Percentiles rank a stretch among this genome's conserved stretches.
Conservation (phyloP, 2,888 invertebrate species). For the Nymphalis urticae region DNA sequence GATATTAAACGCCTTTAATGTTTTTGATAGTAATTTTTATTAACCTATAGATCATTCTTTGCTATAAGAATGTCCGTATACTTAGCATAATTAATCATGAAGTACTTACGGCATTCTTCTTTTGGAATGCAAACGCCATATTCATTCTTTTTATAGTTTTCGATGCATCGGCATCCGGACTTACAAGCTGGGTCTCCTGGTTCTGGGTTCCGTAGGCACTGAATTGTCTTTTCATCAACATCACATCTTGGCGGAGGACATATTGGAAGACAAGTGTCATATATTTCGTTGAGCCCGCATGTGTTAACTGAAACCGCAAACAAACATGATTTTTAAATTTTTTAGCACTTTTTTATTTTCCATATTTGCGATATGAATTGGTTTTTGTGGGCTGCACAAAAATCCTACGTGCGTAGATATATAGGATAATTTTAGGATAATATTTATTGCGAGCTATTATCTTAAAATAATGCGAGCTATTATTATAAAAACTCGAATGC, state of each 20-base stretch:
- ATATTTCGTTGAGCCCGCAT: slow-evolving; percentile 44
- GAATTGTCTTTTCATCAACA: slow-evolving; percentile 44
- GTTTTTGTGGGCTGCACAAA: too few relatives aligned
- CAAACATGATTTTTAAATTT: background rate
- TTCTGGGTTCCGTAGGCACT: slow-evolving; percentile 37
- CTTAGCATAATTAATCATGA: background rate
- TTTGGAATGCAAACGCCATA: slow-evolving; percentile 35
- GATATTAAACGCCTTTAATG: too few relatives aligned
- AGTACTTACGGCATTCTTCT: slow-evolving; percentile 33
- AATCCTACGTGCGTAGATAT: too few relatives aligned
- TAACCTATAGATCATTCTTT: too few relatives aligned
- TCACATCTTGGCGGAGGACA: slow-evolving; percentile 48
- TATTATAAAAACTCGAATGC: too few relatives aligned
- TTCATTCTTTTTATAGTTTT: slow-evolving; percentile 44
- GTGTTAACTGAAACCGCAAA: slow-evolving; percentile 9
- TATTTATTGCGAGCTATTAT: too few relatives aligned
- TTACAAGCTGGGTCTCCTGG: slow-evolving; percentile 48
- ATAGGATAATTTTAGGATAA: too few relatives aligned
- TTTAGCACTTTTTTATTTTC: background rate
- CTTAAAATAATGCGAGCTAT: too few relatives aligned
- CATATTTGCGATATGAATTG: too few relatives aligned
- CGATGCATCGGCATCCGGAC: slow-evolving; percentile 50
- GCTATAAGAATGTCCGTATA: background rate
- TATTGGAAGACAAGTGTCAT: slow-evolving; percentile 43
- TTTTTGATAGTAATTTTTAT: too few relatives aligned